Evolutionary conservation across 2,888 invertebrate species (phyloP).

Genomic region (Anthophora plumipes): DNA sequence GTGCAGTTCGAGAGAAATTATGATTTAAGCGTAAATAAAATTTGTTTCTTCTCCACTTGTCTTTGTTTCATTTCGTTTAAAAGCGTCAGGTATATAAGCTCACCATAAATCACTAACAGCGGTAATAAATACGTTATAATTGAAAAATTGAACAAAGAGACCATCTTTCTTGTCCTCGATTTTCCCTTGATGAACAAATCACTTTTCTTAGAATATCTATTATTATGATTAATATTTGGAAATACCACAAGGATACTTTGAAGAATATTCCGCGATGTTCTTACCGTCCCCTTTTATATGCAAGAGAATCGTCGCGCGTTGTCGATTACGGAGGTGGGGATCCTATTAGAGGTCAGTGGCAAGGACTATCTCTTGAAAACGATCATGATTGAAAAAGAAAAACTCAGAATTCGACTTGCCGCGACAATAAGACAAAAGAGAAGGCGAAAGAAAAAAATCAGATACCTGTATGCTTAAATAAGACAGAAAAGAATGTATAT

Average conservation of each 20-base stretch:
- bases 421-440: conserved; percentile 2
- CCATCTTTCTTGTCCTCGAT: conserved; percentile 21
- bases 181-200: neutral
- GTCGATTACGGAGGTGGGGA: conserved; percentile 38
- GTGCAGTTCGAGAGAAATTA: too few relatives aligned
- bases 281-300: conserved; percentile 50
- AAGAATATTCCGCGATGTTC: conserved; percentile 25
- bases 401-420: conserved; percentile 21
- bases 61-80: too few relatives aligned
- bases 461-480: too few relatives aligned
- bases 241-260: conserved; percentile 19
- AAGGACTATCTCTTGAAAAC: conserved; percentile 42
- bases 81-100: conserved; percentile 12
- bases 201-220: neutral
- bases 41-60: neutral
- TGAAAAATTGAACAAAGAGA: neutral
- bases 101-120: conserved; percentile 33
- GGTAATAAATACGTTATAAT: conserved; percentile 17
- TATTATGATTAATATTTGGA: neutral
- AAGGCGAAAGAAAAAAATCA: neutral
- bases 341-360: conserved; percentile 50
- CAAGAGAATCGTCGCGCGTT: conserved; percentile 35
- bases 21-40: neutral
- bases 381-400: conserved; percentile 26
- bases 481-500: neutral